These are phyloP conservation scores for Felis catus DNA, from an alignment of 2,113 vertebrate genomes.

Conservation along the genomic window F.catus_Fca126_mat1.0 CM031420.1:132683001-132683500, in stretches of 20 bases:
- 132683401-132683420: too few species aligned
- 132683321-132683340: too few species aligned
- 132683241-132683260: not conserved
- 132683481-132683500: too few species aligned
- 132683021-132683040: not conserved
- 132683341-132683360: too few species aligned
- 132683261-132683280: not conserved
- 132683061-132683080: not conserved
- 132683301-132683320: not conserved
- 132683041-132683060: not conserved
- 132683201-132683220: not conserved
- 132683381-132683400: too few species aligned
- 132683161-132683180: not conserved
- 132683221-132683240: not conserved
- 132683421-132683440: too few species aligned
- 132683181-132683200: not conserved
- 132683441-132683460: too few species aligned
- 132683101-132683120: not conserved
- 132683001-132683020: not conserved
- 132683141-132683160: not conserved
- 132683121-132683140: not conserved
- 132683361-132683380: too few species aligned
- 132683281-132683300: not conserved
- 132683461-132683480: too few species aligned
- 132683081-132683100: not conserved